phyloP scores from a whole-genome alignment of 2,888 invertebrate species.

The Calephelis perditalis region DNA sequence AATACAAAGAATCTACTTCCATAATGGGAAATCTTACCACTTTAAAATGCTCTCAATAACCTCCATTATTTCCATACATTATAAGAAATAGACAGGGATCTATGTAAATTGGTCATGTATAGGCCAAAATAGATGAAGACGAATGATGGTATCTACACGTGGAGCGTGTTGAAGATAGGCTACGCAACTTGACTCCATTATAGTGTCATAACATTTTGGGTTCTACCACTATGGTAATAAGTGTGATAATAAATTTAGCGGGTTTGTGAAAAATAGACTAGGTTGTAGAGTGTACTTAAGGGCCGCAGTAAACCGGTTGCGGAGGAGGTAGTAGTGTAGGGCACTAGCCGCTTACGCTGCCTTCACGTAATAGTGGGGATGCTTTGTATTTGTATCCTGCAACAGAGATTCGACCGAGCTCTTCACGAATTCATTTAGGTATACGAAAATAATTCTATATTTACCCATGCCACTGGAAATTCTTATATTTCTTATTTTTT shows the following conservation, averaged over 20 bases:
- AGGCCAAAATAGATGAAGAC: slow-evolving; percentile 67
- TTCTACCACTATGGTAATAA: slow-evolving; percentile 11
- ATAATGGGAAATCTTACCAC: slow-evolving; percentile 30
- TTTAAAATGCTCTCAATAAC: slow-evolving; percentile 26
- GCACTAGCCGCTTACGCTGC: slow-evolving; percentile 44
- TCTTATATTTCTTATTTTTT: too few species aligned
- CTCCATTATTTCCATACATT: slow-evolving; percentile 17
- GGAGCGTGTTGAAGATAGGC: slow-evolving; percentile 35
- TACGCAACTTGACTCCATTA: not conserved
- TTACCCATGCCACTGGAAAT: too few species aligned
- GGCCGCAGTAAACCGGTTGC: slow-evolving; percentile 57
- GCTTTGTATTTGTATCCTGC: slow-evolving; percentile 23
- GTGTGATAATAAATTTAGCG: not conserved
- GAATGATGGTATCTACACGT: slow-evolving; percentile 65
- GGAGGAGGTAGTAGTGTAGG: slow-evolving; percentile 58
- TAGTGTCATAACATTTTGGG: slow-evolving; percentile 13
- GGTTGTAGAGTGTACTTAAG: slow-evolving; percentile 35
- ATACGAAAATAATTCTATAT: too few species aligned
- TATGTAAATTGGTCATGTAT: slow-evolving; percentile 33
- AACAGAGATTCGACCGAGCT: too few species aligned
- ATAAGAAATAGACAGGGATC: slow-evolving; percentile 26
- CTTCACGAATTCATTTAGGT: too few species aligned
- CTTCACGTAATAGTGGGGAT: slow-evolving; percentile 22
- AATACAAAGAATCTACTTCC: slow-evolving; percentile 34
- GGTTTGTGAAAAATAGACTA: slow-evolving; percentile 18